These are phyloP conservation scores for Sebastes schlegelii DNA, from an alignment of 2,113 vertebrate genomes.

Conservation along the genomic window DNA sequence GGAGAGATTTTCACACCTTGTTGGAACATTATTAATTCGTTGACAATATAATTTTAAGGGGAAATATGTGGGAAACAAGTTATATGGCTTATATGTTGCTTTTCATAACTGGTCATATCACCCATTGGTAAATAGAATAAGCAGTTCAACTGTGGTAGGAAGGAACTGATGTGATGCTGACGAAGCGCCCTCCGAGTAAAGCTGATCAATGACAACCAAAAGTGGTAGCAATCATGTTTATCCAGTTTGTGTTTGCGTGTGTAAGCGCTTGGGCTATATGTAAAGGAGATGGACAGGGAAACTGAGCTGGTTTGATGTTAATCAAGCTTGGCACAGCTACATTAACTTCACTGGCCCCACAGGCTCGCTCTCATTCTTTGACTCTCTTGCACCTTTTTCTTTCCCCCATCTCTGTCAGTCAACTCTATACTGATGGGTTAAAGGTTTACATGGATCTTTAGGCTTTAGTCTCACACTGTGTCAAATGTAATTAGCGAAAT, in stretches of 20 bases:
- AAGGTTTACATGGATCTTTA: slow-evolving; percentile 11
- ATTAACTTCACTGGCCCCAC: slow-evolving; percentile 8
- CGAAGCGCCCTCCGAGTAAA: not conserved
- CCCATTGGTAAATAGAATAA: not conserved
- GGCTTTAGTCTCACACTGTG: not conserved
- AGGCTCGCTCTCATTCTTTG: slow-evolving; percentile 5
- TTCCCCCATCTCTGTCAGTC: not conserved
- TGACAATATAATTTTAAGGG: not conserved
- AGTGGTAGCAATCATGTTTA: slow-evolving; percentile 2
- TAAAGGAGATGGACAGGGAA: not conserved
- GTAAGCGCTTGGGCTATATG: not conserved
- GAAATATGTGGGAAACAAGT: not conserved
- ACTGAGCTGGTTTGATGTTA: slow-evolving; percentile 19
- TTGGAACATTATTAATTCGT: not conserved
- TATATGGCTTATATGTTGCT: not conserved
- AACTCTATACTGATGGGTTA: not conserved
- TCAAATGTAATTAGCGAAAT: not conserved
- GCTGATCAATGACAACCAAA: slow-evolving; percentile 14
- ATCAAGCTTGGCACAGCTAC: slow-evolving; percentile 9
- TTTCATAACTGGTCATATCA: not conserved
- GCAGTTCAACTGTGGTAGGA: not conserved
- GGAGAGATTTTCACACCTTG: not conserved
- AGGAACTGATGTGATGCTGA: not conserved
- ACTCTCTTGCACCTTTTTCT: slow-evolving; percentile 6
- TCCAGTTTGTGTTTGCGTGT: not conserved